These are phyloP conservation scores for Microtus californicus DNA, from an alignment of 2,797 vertebrate genomes.

Conservation along the genomic window DNA sequence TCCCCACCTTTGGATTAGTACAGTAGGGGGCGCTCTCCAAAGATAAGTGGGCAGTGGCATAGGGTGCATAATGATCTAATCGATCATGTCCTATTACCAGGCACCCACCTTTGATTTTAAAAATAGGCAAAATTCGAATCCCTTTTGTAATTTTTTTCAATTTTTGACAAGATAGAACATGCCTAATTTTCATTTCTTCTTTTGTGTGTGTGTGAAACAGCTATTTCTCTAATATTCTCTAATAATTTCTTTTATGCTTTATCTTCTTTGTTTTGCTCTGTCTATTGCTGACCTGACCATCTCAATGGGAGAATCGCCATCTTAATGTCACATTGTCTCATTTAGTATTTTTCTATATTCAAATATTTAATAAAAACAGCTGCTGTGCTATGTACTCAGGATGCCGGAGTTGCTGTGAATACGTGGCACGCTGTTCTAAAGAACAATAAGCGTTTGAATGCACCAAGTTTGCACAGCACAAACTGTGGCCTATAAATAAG, in stretches of 20 bases:
- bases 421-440: too few relatives aligned
- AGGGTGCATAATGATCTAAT: background rate
- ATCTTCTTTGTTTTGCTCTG: conserved; percentile 5
- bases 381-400: background rate
- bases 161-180: conserved; percentile 42
- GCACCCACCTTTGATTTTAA: conserved; percentile 50
- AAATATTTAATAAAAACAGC: background rate
- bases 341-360: background rate
- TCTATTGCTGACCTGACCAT: background rate
- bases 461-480: conserved; percentile 7
- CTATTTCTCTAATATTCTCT: background rate
- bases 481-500: background rate
- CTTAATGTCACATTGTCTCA: background rate
- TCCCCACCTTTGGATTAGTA: background rate
- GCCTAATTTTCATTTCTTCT: background rate
- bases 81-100: background rate
- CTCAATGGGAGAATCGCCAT: background rate
- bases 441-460: background rate
- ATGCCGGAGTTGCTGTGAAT: too few relatives aligned
- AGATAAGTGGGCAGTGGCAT: background rate
- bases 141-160: conserved; percentile 14
- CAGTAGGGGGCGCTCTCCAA: background rate
- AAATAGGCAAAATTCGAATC: background rate
- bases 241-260: background rate
- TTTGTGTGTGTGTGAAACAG: background rate